Percentiles rank a stretch among this genome's conserved stretches.
phyloP scores from a whole-genome alignment of 2,888 invertebrate species.

The Drosophila setosimentum region DNA sequence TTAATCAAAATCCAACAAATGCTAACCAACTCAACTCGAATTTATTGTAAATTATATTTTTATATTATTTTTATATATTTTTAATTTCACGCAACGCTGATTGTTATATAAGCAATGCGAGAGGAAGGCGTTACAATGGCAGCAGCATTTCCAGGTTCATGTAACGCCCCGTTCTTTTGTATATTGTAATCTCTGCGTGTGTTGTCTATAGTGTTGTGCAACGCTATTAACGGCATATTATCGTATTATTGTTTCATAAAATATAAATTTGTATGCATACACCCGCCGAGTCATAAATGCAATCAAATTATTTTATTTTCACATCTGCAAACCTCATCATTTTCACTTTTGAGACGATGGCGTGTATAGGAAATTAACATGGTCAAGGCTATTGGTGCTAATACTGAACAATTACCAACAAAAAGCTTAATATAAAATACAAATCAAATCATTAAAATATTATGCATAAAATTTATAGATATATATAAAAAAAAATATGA shows the following conservation, averaged over 20 bases:
- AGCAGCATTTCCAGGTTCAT: not conserved
- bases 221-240: slow-evolving; percentile 40
- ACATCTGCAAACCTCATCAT: slow-evolving; percentile 41
- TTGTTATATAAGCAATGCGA: slow-evolving; percentile 30
- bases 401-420: slow-evolving; percentile 49
- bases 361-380: slow-evolving; percentile 66
- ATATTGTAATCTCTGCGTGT: slow-evolving; percentile 8
- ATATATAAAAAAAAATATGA: slow-evolving; percentile 10
- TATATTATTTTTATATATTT: slow-evolving; percentile 23
- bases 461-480: slow-evolving; percentile 33
- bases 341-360: slow-evolving; percentile 58
- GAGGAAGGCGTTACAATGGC: slow-evolving; percentile 16
- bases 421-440: slow-evolving; percentile 32
- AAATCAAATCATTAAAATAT: slow-evolving; percentile 68
- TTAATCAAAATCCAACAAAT: slow-evolving; percentile 63
- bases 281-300: slow-evolving; percentile 35
- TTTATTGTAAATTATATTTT: slow-evolving; percentile 19
- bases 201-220: slow-evolving; percentile 25
- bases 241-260: slow-evolving; percentile 44
- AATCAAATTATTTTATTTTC: slow-evolving; percentile 36
- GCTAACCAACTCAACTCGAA: slow-evolving; percentile 36
- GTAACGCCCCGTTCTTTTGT: slow-evolving; percentile 41
- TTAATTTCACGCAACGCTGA: slow-evolving; percentile 7
- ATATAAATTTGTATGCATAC: slow-evolving; percentile 4
- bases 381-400: slow-evolving; percentile 66